Base-by-base conservation (phyloP, 2,888 invertebrate genomes). In the Drosophila colorata region DNA sequence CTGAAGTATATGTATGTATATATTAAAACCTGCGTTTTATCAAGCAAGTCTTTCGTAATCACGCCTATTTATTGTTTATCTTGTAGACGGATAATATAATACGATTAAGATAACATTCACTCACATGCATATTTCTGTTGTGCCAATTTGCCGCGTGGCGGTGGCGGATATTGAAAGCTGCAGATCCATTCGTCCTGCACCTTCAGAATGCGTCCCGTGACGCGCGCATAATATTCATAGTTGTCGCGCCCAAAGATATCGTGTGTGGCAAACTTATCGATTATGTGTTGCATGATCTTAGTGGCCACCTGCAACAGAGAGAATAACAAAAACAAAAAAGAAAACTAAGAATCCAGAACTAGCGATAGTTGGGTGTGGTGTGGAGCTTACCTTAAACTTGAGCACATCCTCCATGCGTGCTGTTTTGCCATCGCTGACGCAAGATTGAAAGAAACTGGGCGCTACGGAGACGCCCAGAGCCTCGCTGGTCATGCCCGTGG, bases 131-230 rank as follows among this genome's bases (percentile, higher is more conserved):
- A 95, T 73, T 95, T 94, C 84, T 95, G 95, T 90, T 95, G 95
- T 66, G 95, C 94, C 66, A 94, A 92, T 82, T 94, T 94, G 70
- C 94, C 94, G 65, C 93, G 91, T 43, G 95, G 95, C 77, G 95
- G 95, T 53, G 97, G 96, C 47, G 97, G 97, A 93, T 97, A 97
- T 74, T 97, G 95, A 93, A 98, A 98, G 82, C 97, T 97, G 93
- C 98, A 98, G 88, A 98, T 97, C 97, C 98, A 98, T 93, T 98
- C 97, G 92, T 98, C 97, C 93, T 97, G 97, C 53, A 98, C 97
- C 88, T 97, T 95, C 74, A 98, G 93, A 78, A 98, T 97, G 58
- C 98, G 94, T 0, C 98, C 98, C 18, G 98, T 98, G 63, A 98
- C 98, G 38, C 98, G 94, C 25, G 98, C 98, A 93, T 98, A 98